These are phyloP conservation scores for Chrosomus eos DNA, from an alignment of 2,797 vertebrate genomes.

Conservation along the genomic window DNA sequence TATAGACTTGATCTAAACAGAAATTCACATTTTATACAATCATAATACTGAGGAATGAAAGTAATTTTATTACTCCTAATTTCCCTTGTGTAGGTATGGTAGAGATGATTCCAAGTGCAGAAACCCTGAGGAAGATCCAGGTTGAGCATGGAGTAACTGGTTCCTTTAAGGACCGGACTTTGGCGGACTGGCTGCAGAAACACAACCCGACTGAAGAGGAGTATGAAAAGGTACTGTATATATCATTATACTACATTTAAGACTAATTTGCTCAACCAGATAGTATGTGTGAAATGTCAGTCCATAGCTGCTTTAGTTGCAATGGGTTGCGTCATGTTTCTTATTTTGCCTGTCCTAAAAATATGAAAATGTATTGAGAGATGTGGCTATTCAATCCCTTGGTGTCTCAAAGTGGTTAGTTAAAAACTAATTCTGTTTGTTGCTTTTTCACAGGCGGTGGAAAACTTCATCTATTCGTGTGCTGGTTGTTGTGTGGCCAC, in stretches of 20 bases:
- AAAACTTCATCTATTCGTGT: conserved; percentile 98
- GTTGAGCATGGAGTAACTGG: conserved; percentile 95
- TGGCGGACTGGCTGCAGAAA: conserved; percentile 96
- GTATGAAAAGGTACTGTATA: conserved; percentile 89
- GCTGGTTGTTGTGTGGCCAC: conserved; percentile 97
- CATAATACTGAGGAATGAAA: background rate
- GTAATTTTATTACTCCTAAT: background rate
- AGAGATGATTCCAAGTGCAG: conserved; percentile 95
- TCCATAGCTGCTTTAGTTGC: conserved; percentile 1
- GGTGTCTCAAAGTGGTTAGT: background rate
- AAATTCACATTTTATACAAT: too few species aligned
- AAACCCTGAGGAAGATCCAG: conserved; percentile 96
- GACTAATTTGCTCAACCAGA: background rate
- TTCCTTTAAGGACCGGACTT: conserved; percentile 92
- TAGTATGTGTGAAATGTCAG: background rate
- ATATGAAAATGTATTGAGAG: background rate
- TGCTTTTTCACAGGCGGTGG: conserved; percentile 83
- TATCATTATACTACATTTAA: background rate
- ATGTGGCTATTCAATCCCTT: background rate
- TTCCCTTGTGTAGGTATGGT: conserved; percentile 86
- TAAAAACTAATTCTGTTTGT: background rate
- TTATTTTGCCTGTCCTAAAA: background rate
- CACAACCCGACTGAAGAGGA: conserved; percentile 92
- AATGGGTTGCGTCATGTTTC: conserved; percentile 34
- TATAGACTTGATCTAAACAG: background rate